Evolutionary conservation across 1,140 invertebrate species (phyloP).

Genomic region (Microplitis mediator): DNA sequence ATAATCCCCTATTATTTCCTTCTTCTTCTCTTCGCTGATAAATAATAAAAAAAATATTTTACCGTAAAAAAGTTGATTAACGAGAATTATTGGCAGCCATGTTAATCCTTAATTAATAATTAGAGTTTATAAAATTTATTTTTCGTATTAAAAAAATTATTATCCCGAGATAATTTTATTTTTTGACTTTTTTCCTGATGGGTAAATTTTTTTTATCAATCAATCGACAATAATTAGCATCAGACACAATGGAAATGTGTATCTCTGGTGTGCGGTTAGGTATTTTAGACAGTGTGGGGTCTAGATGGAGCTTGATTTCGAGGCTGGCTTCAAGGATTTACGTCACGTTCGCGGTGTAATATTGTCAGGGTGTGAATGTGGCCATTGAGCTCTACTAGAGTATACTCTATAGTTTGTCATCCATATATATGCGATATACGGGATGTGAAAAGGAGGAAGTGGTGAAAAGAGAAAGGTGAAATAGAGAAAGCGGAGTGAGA

Average conservation of each 20-base stretch:
- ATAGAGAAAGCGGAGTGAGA: neutral
- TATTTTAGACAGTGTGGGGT: too few relatives aligned
- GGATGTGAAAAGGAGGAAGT: neutral
- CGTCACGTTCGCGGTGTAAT: conserved; percentile 48
- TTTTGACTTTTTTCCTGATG: neutral
- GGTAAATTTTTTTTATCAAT: neutral
- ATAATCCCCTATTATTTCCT: too few relatives aligned
- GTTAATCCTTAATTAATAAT: conserved; percentile 8
- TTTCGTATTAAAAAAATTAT: neutral
- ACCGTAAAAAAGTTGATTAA: neutral
- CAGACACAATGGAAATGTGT: neutral
- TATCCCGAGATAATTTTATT: neutral
- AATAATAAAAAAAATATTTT: neutral
- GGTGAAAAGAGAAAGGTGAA: neutral
- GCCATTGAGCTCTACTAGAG: conserved; percentile 37
- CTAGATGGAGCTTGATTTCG: neutral
- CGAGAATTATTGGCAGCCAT: neutral
- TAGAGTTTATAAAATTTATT: neutral
- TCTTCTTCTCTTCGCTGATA: neutral
- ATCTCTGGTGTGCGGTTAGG: neutral
- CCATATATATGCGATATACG: neutral
- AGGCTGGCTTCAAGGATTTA: conserved; percentile 40
- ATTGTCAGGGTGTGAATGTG: conserved; percentile 36
- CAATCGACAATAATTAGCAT: neutral
- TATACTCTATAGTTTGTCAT: too few relatives aligned